Evolutionary conservation across 2,797 vertebrate species (phyloP).

Genomic region (Gephyroberyx darwinii): DNA sequence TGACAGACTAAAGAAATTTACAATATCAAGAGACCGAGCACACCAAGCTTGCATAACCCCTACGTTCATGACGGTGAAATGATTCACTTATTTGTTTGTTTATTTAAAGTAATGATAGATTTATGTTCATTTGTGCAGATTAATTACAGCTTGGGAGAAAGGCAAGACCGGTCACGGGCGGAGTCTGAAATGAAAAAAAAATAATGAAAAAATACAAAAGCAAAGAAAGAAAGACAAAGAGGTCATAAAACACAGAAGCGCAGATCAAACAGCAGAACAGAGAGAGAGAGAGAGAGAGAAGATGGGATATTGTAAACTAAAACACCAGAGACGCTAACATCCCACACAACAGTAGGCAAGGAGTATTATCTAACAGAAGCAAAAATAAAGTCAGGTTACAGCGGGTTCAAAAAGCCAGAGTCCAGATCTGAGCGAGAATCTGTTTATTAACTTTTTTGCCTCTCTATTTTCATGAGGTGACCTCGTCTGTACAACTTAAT

Average conservation of each 20-base stretch:
- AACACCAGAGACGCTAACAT: constrained; percentile 18
- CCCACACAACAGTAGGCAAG: constrained; percentile 19
- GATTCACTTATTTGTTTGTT: not conserved
- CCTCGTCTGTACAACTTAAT: constrained; percentile 33
- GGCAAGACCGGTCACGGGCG: not conserved
- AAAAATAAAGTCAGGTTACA: constrained; percentile 46
- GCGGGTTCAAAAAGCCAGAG: constrained; percentile 45
- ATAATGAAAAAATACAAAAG: not conserved
- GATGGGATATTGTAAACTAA: not conserved
- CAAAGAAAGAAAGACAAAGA: not conserved
- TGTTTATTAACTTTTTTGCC: constrained; percentile 45
- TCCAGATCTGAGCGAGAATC: constrained; percentile 43
- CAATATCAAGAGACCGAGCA: constrained; percentile 24
- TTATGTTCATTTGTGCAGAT: no score
- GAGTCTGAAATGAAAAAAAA: not conserved
- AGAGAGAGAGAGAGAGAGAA: not conserved
- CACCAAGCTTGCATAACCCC: not conserved
- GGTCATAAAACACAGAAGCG: no score
- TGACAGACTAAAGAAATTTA: constrained; percentile 41
- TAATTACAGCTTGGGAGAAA: not conserved
- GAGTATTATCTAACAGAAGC: constrained; percentile 24
- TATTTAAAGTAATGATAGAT: not conserved
- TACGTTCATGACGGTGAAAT: constrained; percentile 11
- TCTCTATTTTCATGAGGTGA: constrained; percentile 29
- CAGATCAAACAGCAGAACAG: not conserved